Conservation (phyloP, 2,113 vertebrate genomes). For the Pachycephala philippinensis region DNA sequence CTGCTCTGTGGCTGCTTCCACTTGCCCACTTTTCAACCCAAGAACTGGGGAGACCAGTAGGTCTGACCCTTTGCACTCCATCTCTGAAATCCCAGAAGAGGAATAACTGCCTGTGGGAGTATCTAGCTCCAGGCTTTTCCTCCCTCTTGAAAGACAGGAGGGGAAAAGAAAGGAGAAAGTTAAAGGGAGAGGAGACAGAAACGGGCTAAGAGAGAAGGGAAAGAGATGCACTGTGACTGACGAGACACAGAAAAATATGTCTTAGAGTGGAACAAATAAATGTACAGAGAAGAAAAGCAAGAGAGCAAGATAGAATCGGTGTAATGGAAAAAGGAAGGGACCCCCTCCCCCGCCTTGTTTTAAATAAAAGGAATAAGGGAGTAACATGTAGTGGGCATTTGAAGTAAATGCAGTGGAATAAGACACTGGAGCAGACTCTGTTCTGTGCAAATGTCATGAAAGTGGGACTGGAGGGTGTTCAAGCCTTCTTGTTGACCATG, state of each 20-base stretch:
- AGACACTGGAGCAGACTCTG: background rate
- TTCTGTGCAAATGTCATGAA: background rate
- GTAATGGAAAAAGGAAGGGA: background rate
- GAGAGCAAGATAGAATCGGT: background rate
- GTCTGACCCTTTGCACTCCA: background rate
- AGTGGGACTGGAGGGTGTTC: background rate
- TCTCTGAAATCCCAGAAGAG: background rate
- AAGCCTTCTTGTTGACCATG: background rate
- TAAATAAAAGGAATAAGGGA: background rate
- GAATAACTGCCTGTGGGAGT: background rate
- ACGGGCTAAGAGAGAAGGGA: background rate
- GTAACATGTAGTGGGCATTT: background rate
- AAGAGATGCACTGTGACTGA: background rate
- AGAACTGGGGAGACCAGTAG: background rate
- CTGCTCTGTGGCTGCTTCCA: background rate
- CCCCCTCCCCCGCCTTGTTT: fast-evolving
- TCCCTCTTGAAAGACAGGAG: background rate
- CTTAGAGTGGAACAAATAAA: background rate
- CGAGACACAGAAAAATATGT: background rate
- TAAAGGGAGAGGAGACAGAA: background rate
- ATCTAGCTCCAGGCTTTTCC: background rate
- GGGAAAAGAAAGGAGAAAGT: background rate
- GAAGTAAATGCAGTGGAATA: background rate
- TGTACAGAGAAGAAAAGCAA: background rate
- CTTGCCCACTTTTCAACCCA: background rate